Percentiles rank a stretch among this genome's conserved stretches.
Conservation (phyloP, 1,140 invertebrate species). For the Propsilocerus akamusi region DNA sequence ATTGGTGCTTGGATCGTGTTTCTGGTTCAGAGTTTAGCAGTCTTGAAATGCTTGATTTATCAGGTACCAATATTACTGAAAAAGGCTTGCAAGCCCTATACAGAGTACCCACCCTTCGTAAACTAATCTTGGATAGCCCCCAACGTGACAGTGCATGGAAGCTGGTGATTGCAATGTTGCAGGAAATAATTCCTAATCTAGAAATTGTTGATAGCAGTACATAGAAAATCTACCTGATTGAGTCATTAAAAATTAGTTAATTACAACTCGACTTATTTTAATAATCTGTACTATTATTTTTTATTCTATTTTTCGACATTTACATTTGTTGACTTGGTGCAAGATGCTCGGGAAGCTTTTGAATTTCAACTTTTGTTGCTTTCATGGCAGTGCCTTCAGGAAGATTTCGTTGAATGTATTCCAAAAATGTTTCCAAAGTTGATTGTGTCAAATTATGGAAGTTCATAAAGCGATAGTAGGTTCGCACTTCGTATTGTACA, state of each 20-base stretch:
- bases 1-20: slow-evolving; percentile 56
- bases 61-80: slow-evolving; percentile 42
- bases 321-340: slow-evolving; percentile 20
- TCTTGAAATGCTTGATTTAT: slow-evolving; percentile 55
- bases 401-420: slow-evolving; percentile 92
- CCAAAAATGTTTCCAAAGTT: slow-evolving; percentile 86
- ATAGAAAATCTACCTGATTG: too few species aligned
- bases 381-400: slow-evolving; percentile 94
- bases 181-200: slow-evolving; percentile 26
- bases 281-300: not conserved
- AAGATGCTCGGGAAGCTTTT: slow-evolving; percentile 32
- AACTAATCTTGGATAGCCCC: slow-evolving; percentile 30
- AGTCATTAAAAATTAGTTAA: not conserved
- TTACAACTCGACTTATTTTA: not conserved
- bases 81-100: slow-evolving; percentile 44
- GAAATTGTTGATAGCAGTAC: slow-evolving; percentile 13
- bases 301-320: too few species aligned
- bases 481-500: slow-evolving; percentile 91
- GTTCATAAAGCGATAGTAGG: slow-evolving; percentile 74
- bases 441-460: slow-evolving; percentile 78
- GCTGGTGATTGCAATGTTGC: slow-evolving; percentile 33
- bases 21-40: slow-evolving; percentile 30
- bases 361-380: slow-evolving; percentile 64
- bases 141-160: slow-evolving; percentile 29
- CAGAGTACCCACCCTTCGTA: slow-evolving; percentile 32